Evolutionary conservation across 2,888 invertebrate genomes (phyloP).

Genomic region (Eupithecia subfuscata): DNA sequence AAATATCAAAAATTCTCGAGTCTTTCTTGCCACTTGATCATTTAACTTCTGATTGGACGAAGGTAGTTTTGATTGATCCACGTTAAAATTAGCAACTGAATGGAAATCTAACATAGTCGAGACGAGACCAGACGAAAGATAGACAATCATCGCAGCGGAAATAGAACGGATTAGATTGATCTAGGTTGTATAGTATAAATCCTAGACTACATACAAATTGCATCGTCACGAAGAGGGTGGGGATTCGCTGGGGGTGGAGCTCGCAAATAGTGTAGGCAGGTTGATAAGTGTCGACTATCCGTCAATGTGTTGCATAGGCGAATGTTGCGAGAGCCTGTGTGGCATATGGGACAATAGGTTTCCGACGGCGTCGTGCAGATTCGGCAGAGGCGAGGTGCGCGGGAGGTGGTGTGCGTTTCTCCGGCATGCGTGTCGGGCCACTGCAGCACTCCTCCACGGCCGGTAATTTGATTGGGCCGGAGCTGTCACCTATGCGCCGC

Average conservation of each 20-base stretch:
- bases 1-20: neutral
- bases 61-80: neutral
- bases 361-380: conserved; percentile 52
- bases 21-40: neutral
- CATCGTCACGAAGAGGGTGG: conserved; percentile 52
- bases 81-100: neutral
- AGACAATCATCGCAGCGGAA: conserved; percentile 8
- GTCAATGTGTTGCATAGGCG: conserved; percentile 67
- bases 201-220: conserved; percentile 59
- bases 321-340: conserved; percentile 45
- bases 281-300: conserved; percentile 68
- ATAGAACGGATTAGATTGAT: conserved; percentile 17
- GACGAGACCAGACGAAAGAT: neutral
- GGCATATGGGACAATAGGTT: conserved; percentile 59
- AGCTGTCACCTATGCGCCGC: conserved; percentile 84
- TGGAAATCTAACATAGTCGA: neutral
- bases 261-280: conserved; percentile 52
- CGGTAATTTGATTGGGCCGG: conserved; percentile 83
- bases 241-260: conserved; percentile 51
- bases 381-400: conserved; percentile 58
- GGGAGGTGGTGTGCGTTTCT: conserved; percentile 63
- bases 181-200: conserved; percentile 37
- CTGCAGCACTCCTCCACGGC: conserved; percentile 77
- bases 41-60: neutral
- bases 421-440: conserved; percentile 72